These are phyloP conservation scores for Climacteris rufus DNA, from an alignment of 2,113 vertebrate genomes.

Conservation along the genomic window DNA sequence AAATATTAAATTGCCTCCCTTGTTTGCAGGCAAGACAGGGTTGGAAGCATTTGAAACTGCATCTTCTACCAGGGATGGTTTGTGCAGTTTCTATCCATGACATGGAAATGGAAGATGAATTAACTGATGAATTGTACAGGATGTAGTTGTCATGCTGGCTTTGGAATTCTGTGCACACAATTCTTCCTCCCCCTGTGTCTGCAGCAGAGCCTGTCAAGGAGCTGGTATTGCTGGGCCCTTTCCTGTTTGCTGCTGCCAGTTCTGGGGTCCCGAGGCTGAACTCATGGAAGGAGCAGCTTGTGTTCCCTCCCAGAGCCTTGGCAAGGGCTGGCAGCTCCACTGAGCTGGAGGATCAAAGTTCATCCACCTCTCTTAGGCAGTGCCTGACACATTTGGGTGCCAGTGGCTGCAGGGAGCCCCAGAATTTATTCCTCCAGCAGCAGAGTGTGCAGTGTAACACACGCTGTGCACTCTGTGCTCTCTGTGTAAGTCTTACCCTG, in stretches of 20 bases:
- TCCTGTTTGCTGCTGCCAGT: background rate
- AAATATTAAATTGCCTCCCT: background rate
- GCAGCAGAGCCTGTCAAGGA: background rate
- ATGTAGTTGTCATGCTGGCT: background rate
- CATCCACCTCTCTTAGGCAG: background rate
- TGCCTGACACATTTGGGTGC: background rate
- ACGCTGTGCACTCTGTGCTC: background rate
- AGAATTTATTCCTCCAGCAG: background rate
- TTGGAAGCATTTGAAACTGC: background rate
- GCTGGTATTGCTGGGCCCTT: background rate
- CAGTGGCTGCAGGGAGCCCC: background rate
- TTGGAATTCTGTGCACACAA: background rate
- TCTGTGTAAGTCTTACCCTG: background rate
- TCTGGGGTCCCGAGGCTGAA: background rate
- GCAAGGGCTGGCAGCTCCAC: background rate
- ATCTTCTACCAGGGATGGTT: background rate
- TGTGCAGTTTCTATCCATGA: background rate
- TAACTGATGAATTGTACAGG: background rate
- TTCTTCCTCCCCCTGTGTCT: fast-evolving
- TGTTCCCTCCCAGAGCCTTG: background rate
- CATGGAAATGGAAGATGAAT: fast-evolving
- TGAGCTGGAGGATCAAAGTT: background rate
- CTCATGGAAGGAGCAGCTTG: background rate
- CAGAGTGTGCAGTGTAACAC: background rate
- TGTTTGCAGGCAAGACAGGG: background rate